These are phyloP conservation scores for Anaspis maculata DNA, from an alignment of 2,888 invertebrate genomes.

Conservation along the genomic window DNA sequence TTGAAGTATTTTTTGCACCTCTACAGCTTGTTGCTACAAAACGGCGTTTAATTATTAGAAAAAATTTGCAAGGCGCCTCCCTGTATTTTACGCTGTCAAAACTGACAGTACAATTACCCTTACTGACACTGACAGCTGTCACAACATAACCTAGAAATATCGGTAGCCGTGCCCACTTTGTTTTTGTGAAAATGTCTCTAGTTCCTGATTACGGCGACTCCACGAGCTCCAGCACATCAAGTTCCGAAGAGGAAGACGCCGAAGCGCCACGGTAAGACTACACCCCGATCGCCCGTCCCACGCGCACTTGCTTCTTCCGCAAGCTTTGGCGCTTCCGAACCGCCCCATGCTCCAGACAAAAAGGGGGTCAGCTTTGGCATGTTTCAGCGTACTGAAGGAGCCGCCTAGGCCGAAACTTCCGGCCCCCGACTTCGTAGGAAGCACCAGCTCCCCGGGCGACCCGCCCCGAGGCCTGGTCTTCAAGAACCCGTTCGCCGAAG, in stretches of 20 bases:
- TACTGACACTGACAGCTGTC: too few species aligned
- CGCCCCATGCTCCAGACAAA: slow-evolving; percentile 35
- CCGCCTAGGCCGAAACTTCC: slow-evolving; percentile 25
- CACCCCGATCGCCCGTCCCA: slow-evolving; percentile 1
- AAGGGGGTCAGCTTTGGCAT: slow-evolving; percentile 30
- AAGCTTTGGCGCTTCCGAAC: background rate
- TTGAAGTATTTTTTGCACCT: too few species aligned
- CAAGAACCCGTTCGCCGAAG: slow-evolving; percentile 78
- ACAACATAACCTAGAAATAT: too few species aligned
- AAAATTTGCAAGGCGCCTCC: too few species aligned
- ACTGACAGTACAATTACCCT: too few species aligned
- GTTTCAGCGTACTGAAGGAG: slow-evolving; percentile 20
- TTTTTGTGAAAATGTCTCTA: slow-evolving; percentile 44
- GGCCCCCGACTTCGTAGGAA: slow-evolving; percentile 7
- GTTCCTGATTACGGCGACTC: slow-evolving; percentile 52
- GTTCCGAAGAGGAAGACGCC: slow-evolving; percentile 3
- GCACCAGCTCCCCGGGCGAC: slow-evolving; percentile 41
- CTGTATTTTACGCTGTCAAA: too few species aligned
- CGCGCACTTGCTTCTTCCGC: background rate
- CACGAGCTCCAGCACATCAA: slow-evolving; percentile 2
- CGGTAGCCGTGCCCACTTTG: too few species aligned
- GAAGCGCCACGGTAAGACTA: background rate
- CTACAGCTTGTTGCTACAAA: too few species aligned
- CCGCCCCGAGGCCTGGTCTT: too few species aligned
- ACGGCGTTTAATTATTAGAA: too few species aligned